phyloP scores from a whole-genome alignment of 2,888 invertebrate species.

The Taphrorychus bicolor region DNA sequence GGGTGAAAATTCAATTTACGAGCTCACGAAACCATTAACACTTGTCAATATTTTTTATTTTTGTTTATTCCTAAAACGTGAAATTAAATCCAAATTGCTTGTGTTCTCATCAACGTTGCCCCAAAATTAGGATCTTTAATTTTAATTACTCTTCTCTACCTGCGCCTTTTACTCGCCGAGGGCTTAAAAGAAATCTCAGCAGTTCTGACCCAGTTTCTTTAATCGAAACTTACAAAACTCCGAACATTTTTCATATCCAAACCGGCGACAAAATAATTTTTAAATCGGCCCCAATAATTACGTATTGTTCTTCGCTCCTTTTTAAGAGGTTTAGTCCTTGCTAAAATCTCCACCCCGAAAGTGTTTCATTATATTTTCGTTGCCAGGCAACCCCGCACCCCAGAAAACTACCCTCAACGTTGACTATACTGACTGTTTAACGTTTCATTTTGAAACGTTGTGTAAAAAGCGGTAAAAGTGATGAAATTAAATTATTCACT shows the following conservation, averaged over 20 bases:
- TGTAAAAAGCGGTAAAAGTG: background rate
- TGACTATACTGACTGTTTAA: constrained; percentile 8
- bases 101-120: background rate
- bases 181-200: no score
- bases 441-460: background rate
- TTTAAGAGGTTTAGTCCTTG: constrained; percentile 24
- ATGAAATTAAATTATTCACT: background rate
- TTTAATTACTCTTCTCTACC: no score
- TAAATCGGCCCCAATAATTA: constrained; percentile 26
- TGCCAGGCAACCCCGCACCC: constrained; percentile 56
- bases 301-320: constrained; percentile 17
- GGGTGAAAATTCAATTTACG: background rate
- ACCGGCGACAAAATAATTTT: constrained; percentile 3
- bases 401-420: constrained; percentile 49
- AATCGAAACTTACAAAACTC: no score
- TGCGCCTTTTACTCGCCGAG: no score
- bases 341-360: constrained; percentile 34
- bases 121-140: background rate
- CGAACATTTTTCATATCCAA: background rate
- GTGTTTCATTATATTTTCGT: constrained; percentile 53
- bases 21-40: background rate
- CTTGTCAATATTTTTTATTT: background rate
- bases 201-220: no score
- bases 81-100: background rate
- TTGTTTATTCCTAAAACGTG: background rate